Percentiles rank a stretch among this genome's conserved stretches.
These are phyloP conservation scores for Stigmatopora nigra DNA, from an alignment of 2,113 vertebrate genomes.

Conservation along the genomic window DNA sequence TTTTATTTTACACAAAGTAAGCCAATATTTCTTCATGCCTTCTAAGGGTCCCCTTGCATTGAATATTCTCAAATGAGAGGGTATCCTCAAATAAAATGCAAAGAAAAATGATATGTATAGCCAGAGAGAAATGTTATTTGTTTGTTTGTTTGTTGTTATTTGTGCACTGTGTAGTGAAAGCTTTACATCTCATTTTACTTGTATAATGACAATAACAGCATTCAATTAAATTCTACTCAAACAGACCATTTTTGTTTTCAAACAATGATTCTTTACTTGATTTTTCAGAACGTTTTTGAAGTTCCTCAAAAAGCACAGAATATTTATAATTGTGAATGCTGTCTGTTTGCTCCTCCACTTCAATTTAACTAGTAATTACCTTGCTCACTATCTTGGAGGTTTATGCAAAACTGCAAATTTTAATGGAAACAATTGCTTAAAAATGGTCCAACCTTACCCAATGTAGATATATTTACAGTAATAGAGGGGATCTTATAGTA, in stretches of 20 bases:
- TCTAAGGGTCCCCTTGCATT: too few species aligned
- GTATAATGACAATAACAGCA: too few species aligned
- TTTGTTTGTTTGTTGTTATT: too few species aligned
- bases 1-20: too few species aligned
- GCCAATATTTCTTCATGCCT: not conserved
- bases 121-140: too few species aligned
- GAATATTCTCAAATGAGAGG: too few species aligned
- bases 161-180: too few species aligned
- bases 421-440: constrained; percentile 46
- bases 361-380: constrained; percentile 34
- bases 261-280: not conserved
- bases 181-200: too few species aligned
- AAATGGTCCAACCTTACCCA: not conserved
- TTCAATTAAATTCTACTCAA: too few species aligned
- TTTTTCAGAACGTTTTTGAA: constrained; percentile 2
- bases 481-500: constrained; percentile 14
- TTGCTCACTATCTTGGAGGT: not conserved
- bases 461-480: not conserved
- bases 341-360: constrained; percentile 2
- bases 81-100: too few species aligned
- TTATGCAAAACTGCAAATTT: constrained; percentile 5
- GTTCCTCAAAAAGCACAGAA: not conserved
- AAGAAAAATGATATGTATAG: too few species aligned
- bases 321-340: constrained; percentile 38
- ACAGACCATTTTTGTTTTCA: too few species aligned